Evolutionary conservation across 2,797 vertebrate genomes (phyloP), one percentile per base, ranked within the genome.

Genomic region (Eulemur coronatus): DNA sequence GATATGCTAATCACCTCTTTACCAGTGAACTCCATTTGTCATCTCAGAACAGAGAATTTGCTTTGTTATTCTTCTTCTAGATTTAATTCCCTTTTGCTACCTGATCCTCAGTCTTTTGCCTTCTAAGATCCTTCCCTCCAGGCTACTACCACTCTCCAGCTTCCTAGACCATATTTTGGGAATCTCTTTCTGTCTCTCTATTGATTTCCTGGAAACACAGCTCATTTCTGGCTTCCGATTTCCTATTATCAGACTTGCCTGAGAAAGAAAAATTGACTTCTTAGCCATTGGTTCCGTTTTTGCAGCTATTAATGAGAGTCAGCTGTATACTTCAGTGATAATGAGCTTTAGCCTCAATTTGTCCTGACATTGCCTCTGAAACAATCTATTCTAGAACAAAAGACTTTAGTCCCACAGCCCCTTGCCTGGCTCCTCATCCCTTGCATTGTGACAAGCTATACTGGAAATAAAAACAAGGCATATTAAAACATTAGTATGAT

Each of bases 111-210:
- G 20, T 26, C 18, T 61, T 61, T 33, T 14, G 10, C 2, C 14
- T 50, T 48, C 2, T 30, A 9, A n/a, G 4, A 33, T 55, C n/a
- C 22, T n/a, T 70, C 30, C 11, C 4, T 80, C 24, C 43, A 7
- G 26, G 13, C 1, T 15, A 2, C 3, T 6, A n/a, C 10, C 4
- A 38, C 8, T 26, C 7, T 33, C 6, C 1, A 43, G 2, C 10
- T 69, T 41, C n/a, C 72, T 57, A 28, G 7, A 0, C 18, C n/a
- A 35, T 1, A 20, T 35, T 35, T 6, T 13, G 30, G n/a, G 9
- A 69, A 38, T 13, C 2, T n/a, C 11, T 5, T 24, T 35, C 33
- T 78, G 0, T 26, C 15, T 69, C 1, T 35, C 24, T 4, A 65
- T 9, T 90, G 33, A 76, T 41, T 81, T 78, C 28, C 22, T 50